Percentiles rank a stretch among this genome's conserved stretches.
These are phyloP conservation scores for Urocynchramus pylzowi DNA, from an alignment of 2,113 vertebrate species.

Conservation along the genomic window DNA sequence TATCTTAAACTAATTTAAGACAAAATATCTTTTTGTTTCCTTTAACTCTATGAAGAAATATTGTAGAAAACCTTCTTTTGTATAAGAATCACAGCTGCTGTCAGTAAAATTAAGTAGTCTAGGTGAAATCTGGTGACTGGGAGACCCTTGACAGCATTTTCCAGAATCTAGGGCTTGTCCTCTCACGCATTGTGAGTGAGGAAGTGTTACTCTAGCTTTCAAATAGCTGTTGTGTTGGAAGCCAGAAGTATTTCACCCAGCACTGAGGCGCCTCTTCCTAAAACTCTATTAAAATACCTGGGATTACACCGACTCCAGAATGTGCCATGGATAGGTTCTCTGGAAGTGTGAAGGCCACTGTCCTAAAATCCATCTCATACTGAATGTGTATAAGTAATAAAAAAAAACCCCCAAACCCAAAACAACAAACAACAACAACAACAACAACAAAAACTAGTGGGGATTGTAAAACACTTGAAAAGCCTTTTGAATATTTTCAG, in stretches of 20 bases:
- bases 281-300: not conserved
- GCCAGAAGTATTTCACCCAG: not conserved
- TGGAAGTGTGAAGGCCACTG: not conserved
- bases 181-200: not conserved
- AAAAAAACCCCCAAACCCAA: not conserved
- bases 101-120: not conserved
- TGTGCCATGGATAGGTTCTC: not conserved
- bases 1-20: not conserved
- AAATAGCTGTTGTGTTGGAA: not conserved
- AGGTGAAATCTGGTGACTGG: not conserved
- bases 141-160: not conserved
- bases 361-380: not conserved
- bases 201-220: not conserved
- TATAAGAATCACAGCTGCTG: not conserved
- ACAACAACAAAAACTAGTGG: rapidly evolving
- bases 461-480: not conserved
- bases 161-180: not conserved
- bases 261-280: not conserved
- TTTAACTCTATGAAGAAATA: not conserved
- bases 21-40: not conserved
- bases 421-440: not conserved
- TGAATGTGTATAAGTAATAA: not conserved
- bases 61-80: not conserved
- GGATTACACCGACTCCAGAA: not conserved
- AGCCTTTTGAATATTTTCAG: not conserved